Percentiles rank a stretch among this genome's conserved stretches.
Conservation (phyloP, 2,797 vertebrate species). For the Spheniscus humboldti region DNA sequence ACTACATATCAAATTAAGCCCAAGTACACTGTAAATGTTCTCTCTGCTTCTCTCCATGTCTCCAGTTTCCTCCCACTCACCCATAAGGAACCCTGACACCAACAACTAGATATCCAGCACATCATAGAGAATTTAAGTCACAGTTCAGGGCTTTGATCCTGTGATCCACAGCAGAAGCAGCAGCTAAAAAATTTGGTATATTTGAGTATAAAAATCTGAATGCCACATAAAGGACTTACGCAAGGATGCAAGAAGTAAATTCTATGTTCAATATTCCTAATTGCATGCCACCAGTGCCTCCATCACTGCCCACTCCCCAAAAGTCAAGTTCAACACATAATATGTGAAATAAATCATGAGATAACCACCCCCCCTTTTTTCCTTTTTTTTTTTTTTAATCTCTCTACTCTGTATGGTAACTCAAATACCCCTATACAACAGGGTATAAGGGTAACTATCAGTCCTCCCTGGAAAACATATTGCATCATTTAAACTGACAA, state of each 20-base stretch:
- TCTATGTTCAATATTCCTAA: not conserved
- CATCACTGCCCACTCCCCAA: not conserved
- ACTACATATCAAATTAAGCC: not conserved
- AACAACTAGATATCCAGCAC: not conserved
- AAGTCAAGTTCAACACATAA: not conserved
- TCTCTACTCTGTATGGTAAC: not conserved
- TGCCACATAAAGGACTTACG: not conserved
- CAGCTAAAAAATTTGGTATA: not conserved
- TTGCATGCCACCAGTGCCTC: not conserved
- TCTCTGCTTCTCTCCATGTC: not conserved
- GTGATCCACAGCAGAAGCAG: not conserved
- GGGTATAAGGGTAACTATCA: not conserved
- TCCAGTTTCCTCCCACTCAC: not conserved
- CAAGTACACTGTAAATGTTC: not conserved
- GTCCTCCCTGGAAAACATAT: not conserved
- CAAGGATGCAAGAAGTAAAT: not conserved
- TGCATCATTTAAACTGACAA: not conserved
- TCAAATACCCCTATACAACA: not conserved
- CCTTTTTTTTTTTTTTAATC: not conserved
- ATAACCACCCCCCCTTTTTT: accelerated
- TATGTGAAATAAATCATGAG: not conserved
- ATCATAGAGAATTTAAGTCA: not conserved
- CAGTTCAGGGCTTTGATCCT: not conserved
- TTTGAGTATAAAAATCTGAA: not conserved
- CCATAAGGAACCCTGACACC: not conserved